Percentiles rank a stretch among this genome's conserved stretches.
Conservation (phyloP, 2,888 invertebrate genomes). For the Nycteola revayana region DNA sequence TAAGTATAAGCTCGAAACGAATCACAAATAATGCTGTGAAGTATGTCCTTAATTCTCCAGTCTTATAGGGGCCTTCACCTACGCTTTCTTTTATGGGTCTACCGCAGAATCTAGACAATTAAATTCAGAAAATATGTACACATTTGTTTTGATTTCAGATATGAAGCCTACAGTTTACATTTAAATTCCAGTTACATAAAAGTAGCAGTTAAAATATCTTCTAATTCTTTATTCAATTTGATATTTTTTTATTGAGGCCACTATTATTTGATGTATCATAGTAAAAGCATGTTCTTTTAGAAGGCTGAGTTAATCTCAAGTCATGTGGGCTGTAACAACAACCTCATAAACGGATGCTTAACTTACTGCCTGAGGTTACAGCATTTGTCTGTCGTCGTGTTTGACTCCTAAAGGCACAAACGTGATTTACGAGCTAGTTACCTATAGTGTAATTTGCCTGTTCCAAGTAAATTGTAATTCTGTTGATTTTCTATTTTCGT, state of each 20-base stretch:
- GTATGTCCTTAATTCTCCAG: conserved; percentile 32
- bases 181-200: too few relatives aligned
- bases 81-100: conserved; percentile 17
- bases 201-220: too few relatives aligned
- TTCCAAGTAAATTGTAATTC: conserved; percentile 44
- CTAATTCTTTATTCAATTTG: too few relatives aligned
- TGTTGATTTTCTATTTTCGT: conserved; percentile 39
- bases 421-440: conserved; percentile 45
- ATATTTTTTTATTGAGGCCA: too few relatives aligned
- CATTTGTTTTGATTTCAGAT: too few relatives aligned
- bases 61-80: too few relatives aligned
- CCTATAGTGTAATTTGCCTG: conserved; percentile 42
- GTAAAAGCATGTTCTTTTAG: conserved; percentile 1
- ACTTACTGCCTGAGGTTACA: conserved; percentile 30
- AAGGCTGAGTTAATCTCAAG: neutral
- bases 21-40: conserved; percentile 27
- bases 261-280: neutral
- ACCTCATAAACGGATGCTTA: conserved; percentile 34
- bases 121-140: too few relatives aligned
- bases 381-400: conserved; percentile 38
- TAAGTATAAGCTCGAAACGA: conserved; percentile 36
- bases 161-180: too few relatives aligned
- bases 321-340: conserved; percentile 25
- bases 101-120: too few relatives aligned
- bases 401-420: conserved; percentile 32